Evolutionary conservation across 1,140 invertebrate genomes (phyloP).

Genomic region (Megalopta genalis): DNA sequence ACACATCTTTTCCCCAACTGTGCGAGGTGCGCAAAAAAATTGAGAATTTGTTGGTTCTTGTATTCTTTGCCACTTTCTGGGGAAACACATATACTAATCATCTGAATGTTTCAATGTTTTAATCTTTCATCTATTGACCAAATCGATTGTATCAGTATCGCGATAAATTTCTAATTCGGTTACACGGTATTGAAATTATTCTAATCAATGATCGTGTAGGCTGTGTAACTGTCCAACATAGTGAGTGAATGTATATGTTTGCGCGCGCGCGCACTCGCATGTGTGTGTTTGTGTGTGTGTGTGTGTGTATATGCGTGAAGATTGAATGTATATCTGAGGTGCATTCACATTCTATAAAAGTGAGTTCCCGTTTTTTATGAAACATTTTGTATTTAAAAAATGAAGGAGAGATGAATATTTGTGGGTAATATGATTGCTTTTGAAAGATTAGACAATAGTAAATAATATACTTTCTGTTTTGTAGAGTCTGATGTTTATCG

Average conservation of each 20-base stretch:
- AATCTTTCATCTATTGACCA: not conserved
- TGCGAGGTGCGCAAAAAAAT: not conserved
- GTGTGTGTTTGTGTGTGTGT: too few species aligned
- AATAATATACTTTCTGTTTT: slow-evolving; percentile 18
- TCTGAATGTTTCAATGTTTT: not conserved
- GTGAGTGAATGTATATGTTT: too few species aligned
- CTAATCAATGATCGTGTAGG: not conserved
- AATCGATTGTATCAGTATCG: not conserved
- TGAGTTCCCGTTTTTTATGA: not conserved
- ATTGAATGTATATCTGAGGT: not conserved
- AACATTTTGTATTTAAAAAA: not conserved
- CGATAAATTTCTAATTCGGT: not conserved
- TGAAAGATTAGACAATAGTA: not conserved
- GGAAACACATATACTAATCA: not conserved
- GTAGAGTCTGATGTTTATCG: slow-evolving; percentile 18
- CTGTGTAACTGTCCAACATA: not conserved
- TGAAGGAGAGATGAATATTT: not conserved
- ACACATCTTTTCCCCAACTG: not conserved
- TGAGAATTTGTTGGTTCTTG: not conserved
- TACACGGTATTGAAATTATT: not conserved
- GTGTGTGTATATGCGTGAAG: not conserved
- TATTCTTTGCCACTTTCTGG: not conserved
- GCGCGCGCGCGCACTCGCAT: too few species aligned
- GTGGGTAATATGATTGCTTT: not conserved
- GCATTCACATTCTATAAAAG: not conserved